A percentile compares a stretch with the other conserved stretches of the same genome.
phyloP scores from a whole-genome alignment of 2,888 invertebrate species.

The Cryptus viduatorius region DNA sequence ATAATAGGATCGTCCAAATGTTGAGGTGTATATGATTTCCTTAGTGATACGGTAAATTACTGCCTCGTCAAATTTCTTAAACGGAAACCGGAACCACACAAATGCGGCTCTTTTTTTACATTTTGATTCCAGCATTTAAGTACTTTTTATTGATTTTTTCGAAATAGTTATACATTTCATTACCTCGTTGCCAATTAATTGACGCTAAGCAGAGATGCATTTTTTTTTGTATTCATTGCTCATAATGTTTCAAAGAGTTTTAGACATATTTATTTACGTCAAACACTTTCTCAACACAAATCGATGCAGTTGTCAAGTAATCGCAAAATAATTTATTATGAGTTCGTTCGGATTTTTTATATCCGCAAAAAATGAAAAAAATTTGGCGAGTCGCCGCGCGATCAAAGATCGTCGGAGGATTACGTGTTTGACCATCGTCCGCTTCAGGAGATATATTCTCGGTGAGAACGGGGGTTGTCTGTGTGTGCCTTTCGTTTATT shows the following conservation, averaged over 20 bases:
- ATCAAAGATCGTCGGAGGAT: slow-evolving; percentile 43
- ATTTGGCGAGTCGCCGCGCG: slow-evolving; percentile 31
- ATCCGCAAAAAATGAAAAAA: background rate
- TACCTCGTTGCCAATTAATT: too few relatives aligned
- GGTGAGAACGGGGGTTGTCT: slow-evolving; percentile 45
- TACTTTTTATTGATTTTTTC: too few relatives aligned
- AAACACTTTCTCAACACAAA: too few relatives aligned
- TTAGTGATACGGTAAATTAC: background rate
- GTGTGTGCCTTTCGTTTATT: slow-evolving; percentile 73
- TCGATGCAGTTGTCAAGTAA: too few relatives aligned
- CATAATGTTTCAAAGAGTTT: too few relatives aligned
- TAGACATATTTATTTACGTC: too few relatives aligned
- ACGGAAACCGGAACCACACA: background rate
- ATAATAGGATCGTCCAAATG: background rate
- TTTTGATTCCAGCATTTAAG: too few relatives aligned
- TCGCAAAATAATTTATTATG: too few relatives aligned
- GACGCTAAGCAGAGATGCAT: too few relatives aligned
- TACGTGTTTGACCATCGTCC: slow-evolving; percentile 26
- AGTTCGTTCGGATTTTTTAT: too few relatives aligned
- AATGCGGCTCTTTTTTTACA: background rate
- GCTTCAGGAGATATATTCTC: slow-evolving; percentile 30
- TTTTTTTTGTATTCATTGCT: too few relatives aligned
- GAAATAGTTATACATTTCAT: too few relatives aligned
- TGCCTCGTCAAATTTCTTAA: background rate
- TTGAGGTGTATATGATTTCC: background rate